Base-by-base conservation (phyloP, 2,888 invertebrate species). In the Drosophila mimica region DNA sequence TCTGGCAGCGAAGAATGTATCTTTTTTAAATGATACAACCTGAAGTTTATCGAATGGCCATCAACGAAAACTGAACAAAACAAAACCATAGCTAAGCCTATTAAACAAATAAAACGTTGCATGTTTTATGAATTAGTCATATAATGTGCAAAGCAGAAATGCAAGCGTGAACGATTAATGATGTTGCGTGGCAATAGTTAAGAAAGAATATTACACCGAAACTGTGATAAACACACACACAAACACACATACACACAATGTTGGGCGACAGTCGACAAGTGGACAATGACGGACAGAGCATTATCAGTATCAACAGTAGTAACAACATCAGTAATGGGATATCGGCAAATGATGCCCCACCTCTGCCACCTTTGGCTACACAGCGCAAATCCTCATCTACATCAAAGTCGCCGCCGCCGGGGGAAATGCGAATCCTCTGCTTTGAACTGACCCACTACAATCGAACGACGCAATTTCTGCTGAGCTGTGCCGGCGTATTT, bases 401-500 rank as follows among this genome's bases (percentile, higher is more conserved):
- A 4, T 69, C 65, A 2, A 81, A 85, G 15, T 34, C 70, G 0
- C 7, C 71, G 15, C 38, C 69, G 0, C 66, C 79, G 1, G 74
- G 69, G 31, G 94, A 95, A 89, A 94, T 96, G 36, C 95, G 95
- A 81, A 95, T 97, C 64, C 92, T 97, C 67, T 97, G 96, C 91
- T 94, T 97, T 78, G 95, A 97, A 91, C 94, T 98, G 62, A 95
- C 95, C 13, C 92, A 94, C 52, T 95, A 95, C 79, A 95, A 91
- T 53, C 85, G 83, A 17, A 94, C 95, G 25, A 93, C 94, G 5
- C 98, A 98, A 92, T 97, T 98, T 92, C 73, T 96, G 2, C 93
- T 96, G 59, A 97, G 97, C 91, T 96, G 96, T 60, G 89, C 94
- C 31, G 97, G 97, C 63, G 97, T 98, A 9, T 98, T 99, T 93